phyloP scores from a whole-genome alignment of 1,140 invertebrate genomes.

The Drosophila pandora region DNA sequence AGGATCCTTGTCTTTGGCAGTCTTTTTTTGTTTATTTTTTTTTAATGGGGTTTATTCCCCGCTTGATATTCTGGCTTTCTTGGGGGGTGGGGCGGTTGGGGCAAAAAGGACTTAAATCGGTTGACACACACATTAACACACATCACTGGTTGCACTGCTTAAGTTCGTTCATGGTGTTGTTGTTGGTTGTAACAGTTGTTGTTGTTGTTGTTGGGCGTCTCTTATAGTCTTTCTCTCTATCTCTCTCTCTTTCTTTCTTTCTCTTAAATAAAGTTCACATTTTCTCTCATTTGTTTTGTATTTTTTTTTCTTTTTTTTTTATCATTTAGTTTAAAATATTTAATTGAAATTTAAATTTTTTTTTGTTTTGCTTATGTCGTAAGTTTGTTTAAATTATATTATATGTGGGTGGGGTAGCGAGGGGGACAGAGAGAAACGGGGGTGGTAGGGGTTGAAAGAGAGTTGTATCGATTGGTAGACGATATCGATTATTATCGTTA shows the following conservation, averaged over 20 bases:
- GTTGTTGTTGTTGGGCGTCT: constrained; percentile 67
- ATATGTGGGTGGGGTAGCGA: constrained; percentile 25
- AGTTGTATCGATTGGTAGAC: constrained; percentile 62
- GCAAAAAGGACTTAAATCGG: constrained; percentile 10
- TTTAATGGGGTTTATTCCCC: not conserved
- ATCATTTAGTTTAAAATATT: constrained; percentile 64
- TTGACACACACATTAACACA: constrained; percentile 58
- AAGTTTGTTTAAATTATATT: constrained; percentile 72
- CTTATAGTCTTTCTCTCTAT: constrained; percentile 37
- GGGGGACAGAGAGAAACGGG: constrained; percentile 37
- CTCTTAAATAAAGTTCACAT: constrained; percentile 74
- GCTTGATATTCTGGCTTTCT: not conserved
- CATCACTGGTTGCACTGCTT: constrained; percentile 61
- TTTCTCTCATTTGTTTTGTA: constrained; percentile 72
- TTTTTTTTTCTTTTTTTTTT: constrained; percentile 50
- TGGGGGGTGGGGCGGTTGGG: constrained; percentile 7
- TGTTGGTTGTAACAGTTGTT: constrained; percentile 49
- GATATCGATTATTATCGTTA: constrained; percentile 32
- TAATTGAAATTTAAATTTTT: constrained; percentile 57
- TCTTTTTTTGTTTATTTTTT: constrained; percentile 17
- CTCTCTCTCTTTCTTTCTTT: constrained; percentile 17
- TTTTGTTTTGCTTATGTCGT: constrained; percentile 74
- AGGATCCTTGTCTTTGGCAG: constrained; percentile 20
- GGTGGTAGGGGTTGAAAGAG: constrained; percentile 31
- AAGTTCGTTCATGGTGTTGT: constrained; percentile 70